These are phyloP conservation scores for Odocoileus virginianus DNA, from an alignment of 2,113 vertebrate species.

Conservation along the genomic window DNA sequence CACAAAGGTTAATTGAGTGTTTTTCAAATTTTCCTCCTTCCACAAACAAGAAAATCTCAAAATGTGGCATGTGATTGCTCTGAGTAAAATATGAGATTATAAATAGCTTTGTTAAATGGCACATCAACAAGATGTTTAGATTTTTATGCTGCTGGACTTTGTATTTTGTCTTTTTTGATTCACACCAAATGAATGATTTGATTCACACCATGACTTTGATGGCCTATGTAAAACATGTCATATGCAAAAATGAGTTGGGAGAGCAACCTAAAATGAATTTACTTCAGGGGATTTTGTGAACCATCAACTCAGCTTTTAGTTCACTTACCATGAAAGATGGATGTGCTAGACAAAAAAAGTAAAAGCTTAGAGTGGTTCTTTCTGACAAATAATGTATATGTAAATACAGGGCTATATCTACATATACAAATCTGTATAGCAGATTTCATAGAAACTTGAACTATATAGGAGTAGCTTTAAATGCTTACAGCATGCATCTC, in stretches of 20 bases:
- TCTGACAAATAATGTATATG: neutral
- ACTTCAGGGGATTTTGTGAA: constrained; percentile 15
- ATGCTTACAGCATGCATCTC: neutral
- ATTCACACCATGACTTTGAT: constrained; percentile 25
- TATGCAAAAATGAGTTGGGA: constrained; percentile 27
- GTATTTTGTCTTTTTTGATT: constrained; percentile 54
- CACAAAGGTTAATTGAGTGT: neutral
- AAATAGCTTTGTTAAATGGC: constrained; percentile 19
- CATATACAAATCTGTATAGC: neutral
- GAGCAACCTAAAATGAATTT: neutral
- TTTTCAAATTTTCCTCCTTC: constrained; percentile 15
- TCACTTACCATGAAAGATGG: neutral
- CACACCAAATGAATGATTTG: constrained; percentile 37
- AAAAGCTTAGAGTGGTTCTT: neutral
- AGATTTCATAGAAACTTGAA: neutral
- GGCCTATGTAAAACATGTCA: constrained; percentile 31
- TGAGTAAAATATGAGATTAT: constrained; percentile 1
- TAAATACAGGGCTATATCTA: neutral
- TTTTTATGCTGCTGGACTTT: neutral
- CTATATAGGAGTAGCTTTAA: neutral
- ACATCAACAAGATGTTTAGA: constrained; percentile 21
- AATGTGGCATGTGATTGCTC: neutral
- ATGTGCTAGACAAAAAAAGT: neutral
- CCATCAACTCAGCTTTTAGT: neutral
- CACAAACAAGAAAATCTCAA: constrained; percentile 22